These are phyloP conservation scores for Saccostrea glomerata DNA, from an alignment of 1,140 invertebrate species.

Conservation along the genomic window DNA sequence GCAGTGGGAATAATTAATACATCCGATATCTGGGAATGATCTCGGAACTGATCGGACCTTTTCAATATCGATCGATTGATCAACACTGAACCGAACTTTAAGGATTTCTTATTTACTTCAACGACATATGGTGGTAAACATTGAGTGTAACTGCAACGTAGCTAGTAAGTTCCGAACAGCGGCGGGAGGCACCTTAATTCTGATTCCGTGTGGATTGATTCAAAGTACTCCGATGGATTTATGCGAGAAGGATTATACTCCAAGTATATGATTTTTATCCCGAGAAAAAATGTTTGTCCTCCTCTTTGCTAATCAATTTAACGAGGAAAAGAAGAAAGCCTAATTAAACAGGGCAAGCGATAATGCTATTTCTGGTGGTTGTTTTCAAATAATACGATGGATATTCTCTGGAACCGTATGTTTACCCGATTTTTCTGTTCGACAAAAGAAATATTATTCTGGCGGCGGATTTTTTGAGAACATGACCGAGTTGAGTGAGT, in stretches of 20 bases:
- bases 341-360: constrained; percentile 4
- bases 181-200: neutral
- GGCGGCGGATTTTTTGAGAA: neutral
- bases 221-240: constrained; percentile 24
- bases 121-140: constrained; percentile 12
- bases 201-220: constrained; percentile 1
- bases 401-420: neutral
- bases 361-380: neutral
- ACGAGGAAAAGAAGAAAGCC: neutral
- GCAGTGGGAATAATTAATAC: constrained; percentile 22
- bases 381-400: neutral
- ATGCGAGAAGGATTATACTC: neutral
- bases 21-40: neutral
- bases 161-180: neutral
- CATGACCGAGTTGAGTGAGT: neutral
- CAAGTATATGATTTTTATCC: neutral
- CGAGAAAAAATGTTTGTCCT: constrained; percentile 14
- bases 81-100: neutral
- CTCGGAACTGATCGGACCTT: constrained; percentile 23
- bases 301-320: constrained; percentile 9
- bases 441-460: neutral
- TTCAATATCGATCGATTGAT: constrained; percentile 1
- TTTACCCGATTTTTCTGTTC: constrained; percentile 16
- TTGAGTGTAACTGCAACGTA: neutral
- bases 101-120: constrained; percentile 30